These are phyloP conservation scores for Nannobrachium achirus DNA, from an alignment of 2,113 vertebrate genomes.

Conservation along the genomic window DNA sequence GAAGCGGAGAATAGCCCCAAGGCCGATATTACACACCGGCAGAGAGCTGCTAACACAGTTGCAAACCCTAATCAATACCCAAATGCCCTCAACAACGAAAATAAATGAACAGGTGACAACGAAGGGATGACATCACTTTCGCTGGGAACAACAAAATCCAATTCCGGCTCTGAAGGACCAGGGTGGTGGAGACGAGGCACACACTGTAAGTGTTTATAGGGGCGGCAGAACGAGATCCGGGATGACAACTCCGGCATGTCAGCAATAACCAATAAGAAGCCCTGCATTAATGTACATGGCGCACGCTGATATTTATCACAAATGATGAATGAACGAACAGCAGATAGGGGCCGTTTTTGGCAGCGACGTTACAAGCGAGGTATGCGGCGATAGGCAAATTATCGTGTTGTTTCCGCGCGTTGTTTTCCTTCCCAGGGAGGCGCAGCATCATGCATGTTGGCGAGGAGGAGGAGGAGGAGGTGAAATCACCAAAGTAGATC, in stretches of 20 bases:
- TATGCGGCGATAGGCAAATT: constrained; percentile 14
- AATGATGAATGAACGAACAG: constrained; percentile 12
- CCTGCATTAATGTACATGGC: constrained; percentile 35
- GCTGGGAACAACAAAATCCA: constrained; percentile 68
- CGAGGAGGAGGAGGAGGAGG: constrained; percentile 21
- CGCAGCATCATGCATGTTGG: constrained; percentile 23
- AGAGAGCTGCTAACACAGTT: constrained; percentile 87
- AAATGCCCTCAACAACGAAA: constrained; percentile 79
- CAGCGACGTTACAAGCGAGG: background rate
- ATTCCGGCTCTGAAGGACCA: too few relatives aligned
- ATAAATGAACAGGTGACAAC: constrained; percentile 85
- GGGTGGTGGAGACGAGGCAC: constrained; percentile 56
- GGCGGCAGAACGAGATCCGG: background rate
- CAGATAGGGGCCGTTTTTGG: background rate
- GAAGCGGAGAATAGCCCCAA: constrained; percentile 84
- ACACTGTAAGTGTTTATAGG: background rate
- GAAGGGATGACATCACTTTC: constrained; percentile 90
- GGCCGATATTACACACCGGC: constrained; percentile 90
- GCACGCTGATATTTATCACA: constrained; percentile 31
- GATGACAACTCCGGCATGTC: constrained; percentile 7
- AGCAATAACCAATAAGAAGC: constrained; percentile 43
- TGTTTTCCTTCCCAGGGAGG: constrained; percentile 9
- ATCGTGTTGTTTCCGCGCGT: constrained; percentile 5
- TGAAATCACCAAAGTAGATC: constrained; percentile 2
- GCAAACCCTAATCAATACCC: constrained; percentile 85